Conservation (phyloP, 2,888 invertebrate species). For the Portevinia maculata region DNA sequence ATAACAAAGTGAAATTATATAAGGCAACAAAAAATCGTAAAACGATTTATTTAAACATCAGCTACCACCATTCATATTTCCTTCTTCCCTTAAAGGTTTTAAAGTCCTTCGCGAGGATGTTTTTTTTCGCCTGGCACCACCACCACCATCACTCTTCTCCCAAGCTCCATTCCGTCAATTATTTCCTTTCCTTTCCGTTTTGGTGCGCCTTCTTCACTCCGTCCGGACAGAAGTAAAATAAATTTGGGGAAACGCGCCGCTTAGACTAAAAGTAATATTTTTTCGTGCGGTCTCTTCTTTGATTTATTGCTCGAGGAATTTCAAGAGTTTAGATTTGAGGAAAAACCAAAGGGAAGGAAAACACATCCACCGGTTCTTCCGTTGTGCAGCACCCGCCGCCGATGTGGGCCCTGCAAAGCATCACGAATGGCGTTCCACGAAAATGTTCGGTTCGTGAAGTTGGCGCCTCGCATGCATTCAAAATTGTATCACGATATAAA, state of each 20-base stretch:
- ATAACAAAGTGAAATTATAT: conserved; percentile 57
- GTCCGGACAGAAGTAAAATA: not conserved
- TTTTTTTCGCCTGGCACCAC: not conserved
- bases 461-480: conserved; percentile 71
- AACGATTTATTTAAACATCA: conserved; percentile 71
- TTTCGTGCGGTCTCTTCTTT: conserved; percentile 57
- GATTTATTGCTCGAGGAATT: conserved; percentile 66
- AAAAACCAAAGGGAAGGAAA: conserved; percentile 33
- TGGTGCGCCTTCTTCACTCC: not conserved
- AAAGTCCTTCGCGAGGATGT: conserved; percentile 45
- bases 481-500: conserved; percentile 69
- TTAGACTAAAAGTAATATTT: conserved; percentile 46
- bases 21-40: conserved; percentile 57
- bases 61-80: conserved; percentile 48
- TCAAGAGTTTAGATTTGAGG: conserved; percentile 59
- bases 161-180: conserved; percentile 8
- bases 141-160: not conserved
- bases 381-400: not conserved
- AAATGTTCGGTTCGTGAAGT: conserved; percentile 62
- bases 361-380: conserved; percentile 38
- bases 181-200: conserved; percentile 5
- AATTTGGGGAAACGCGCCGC: not conserved
- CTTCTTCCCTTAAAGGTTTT: conserved; percentile 18
- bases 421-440: conserved; percentile 26
- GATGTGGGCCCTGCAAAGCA: conserved; percentile 2